Conservation (phyloP, 1,140 invertebrate genomes). For the Glossosoma conforme region DNA sequence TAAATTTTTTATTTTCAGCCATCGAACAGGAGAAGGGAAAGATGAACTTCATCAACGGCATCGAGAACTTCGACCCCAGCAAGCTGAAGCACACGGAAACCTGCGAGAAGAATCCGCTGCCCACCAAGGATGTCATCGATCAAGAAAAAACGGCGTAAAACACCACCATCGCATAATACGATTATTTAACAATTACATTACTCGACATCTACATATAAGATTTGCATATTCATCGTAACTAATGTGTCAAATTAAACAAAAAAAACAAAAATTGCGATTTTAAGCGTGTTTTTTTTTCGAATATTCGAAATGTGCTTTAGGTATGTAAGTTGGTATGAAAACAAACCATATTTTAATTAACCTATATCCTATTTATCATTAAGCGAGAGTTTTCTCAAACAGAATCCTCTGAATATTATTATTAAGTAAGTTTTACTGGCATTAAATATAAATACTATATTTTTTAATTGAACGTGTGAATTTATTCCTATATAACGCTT, state of each 20-base stretch:
- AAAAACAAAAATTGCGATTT: conserved; percentile 9
- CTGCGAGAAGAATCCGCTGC: conserved; percentile 83
- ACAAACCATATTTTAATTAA: neutral
- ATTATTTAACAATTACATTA: too few species aligned
- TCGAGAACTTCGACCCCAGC: conserved; percentile 79
- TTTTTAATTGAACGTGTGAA: too few species aligned
- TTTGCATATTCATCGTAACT: too few species aligned
- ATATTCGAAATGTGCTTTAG: conserved; percentile 20
- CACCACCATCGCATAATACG: conserved; percentile 3
- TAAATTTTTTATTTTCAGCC: conserved; percentile 49
- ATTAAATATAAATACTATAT: too few species aligned
- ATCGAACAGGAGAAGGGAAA: conserved; percentile 85
- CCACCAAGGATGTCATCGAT: conserved; percentile 75
- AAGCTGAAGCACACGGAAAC: conserved; percentile 88
- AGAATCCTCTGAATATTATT: neutral
- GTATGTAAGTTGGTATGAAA: conserved; percentile 26
- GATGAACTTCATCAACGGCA: conserved; percentile 78
- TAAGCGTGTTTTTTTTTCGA: conserved; percentile 9
- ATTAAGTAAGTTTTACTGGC: too few species aligned
- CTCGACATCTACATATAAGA: too few species aligned
- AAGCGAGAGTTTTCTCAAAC: too few species aligned
- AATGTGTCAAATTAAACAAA: too few species aligned
- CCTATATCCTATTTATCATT: conserved; percentile 1
- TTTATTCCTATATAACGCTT: too few species aligned
- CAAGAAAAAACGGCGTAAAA: conserved; percentile 64